Conservation (phyloP, 1,140 invertebrate species). For the Drosophila varians region DNA sequence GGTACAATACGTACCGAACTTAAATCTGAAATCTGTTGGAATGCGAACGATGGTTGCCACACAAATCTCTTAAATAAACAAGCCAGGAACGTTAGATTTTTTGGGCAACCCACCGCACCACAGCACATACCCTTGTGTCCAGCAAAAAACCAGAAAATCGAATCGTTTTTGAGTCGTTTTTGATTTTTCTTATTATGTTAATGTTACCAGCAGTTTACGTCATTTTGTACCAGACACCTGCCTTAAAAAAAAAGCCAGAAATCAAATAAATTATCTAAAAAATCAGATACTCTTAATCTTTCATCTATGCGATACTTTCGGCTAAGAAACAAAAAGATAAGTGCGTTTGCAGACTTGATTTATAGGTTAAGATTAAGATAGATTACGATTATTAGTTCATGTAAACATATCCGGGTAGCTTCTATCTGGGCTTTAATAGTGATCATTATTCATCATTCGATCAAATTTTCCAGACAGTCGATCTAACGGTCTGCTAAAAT, state of each 20-base stretch:
- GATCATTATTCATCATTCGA: background rate
- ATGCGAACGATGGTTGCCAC: conserved; percentile 59
- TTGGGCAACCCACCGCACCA: conserved; percentile 1
- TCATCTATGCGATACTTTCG: background rate
- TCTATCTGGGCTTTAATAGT: background rate
- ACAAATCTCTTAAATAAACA: conserved; percentile 43
- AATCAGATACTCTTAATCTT: background rate
- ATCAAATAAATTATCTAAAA: background rate
- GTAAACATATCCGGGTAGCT: background rate
- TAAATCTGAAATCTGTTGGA: conserved; percentile 58
- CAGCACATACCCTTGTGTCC: conserved; percentile 12
- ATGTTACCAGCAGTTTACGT: background rate
- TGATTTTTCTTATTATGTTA: background rate
- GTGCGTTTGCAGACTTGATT: background rate
- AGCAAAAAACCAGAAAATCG: background rate
- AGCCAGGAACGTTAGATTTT: conserved; percentile 28
- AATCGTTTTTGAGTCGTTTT: background rate
- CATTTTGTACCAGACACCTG: background rate
- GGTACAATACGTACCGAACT: conserved; percentile 60
- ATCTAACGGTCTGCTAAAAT: background rate
- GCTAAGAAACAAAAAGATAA: background rate
- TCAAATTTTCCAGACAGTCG: background rate
- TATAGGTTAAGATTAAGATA: background rate
- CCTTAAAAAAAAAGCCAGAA: background rate
- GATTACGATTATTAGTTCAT: background rate